These are phyloP conservation scores for Cheilosia vernalis DNA, from an alignment of 2,888 invertebrate species.

Conservation along the genomic window DNA sequence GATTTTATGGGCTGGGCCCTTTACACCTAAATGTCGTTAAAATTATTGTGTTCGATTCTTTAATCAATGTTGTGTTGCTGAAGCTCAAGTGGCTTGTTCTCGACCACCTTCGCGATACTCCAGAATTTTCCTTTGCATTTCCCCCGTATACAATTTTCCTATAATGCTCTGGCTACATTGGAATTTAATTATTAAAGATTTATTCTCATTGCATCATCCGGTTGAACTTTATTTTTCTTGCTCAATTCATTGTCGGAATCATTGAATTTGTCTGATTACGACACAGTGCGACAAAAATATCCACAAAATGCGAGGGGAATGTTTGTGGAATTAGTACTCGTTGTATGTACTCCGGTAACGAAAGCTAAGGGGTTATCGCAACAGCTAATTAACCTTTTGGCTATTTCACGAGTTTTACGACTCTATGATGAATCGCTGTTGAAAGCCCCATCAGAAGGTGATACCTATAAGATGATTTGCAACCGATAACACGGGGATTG, in stretches of 20 bases:
- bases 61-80: too few species aligned
- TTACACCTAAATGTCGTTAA: too few species aligned
- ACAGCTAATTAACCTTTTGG: constrained; percentile 61
- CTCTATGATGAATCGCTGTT: constrained; percentile 38
- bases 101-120: too few species aligned
- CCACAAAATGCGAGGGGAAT: not conserved
- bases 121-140: too few species aligned
- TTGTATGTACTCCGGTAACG: constrained; percentile 26
- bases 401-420: constrained; percentile 57
- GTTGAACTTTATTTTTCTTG: constrained; percentile 25
- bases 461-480: constrained; percentile 4
- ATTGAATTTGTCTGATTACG: constrained; percentile 26
- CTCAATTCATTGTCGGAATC: constrained; percentile 15
- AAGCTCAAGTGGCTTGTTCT: too few species aligned
- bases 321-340: constrained; percentile 3
- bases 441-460: constrained; percentile 25
- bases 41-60: too few species aligned
- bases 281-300: not conserved
- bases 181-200: constrained; percentile 10
- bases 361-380: constrained; percentile 67
- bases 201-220: constrained; percentile 27
- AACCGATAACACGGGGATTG: constrained; percentile 5
- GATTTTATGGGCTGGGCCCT: too few species aligned
- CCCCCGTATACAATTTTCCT: too few species aligned
- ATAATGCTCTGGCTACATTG: not conserved